These are phyloP conservation scores for Conchocele bisecta DNA, from an alignment of 2,888 invertebrate genomes.

Conservation along the genomic window DNA sequence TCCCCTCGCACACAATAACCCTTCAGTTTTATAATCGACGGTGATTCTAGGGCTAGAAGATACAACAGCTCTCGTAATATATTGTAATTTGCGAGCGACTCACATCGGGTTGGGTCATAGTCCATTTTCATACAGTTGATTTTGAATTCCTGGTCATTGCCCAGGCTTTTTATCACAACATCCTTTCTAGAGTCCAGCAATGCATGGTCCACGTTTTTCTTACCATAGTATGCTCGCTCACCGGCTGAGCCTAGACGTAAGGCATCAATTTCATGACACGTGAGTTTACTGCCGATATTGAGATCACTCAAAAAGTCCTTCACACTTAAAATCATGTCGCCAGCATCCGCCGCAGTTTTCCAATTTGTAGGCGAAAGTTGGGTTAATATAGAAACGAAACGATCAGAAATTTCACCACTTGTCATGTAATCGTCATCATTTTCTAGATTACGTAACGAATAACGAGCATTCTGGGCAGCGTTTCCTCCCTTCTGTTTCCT, in stretches of 20 bases:
- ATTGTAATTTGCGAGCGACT: slow-evolving; percentile 72
- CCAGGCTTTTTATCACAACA: slow-evolving; percentile 69
- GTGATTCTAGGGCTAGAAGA: slow-evolving; percentile 64
- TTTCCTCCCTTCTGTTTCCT: not conserved
- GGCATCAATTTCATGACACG: slow-evolving; percentile 72
- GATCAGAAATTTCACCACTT: slow-evolving; percentile 40
- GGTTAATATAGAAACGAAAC: slow-evolving; percentile 50
- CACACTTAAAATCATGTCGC: slow-evolving; percentile 70
- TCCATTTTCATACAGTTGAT: slow-evolving; percentile 74
- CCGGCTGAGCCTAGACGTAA: slow-evolving; percentile 58
- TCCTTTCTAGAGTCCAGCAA: slow-evolving; percentile 42
- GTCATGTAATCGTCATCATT: slow-evolving; percentile 51
- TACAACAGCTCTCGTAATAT: slow-evolving; percentile 71
- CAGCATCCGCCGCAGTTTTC: slow-evolving; percentile 69
- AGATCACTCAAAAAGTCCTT: slow-evolving; percentile 67
- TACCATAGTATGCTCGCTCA: slow-evolving; percentile 44
- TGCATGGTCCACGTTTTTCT: slow-evolving; percentile 67
- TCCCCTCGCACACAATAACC: slow-evolving; percentile 77
- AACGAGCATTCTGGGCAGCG: slow-evolving; percentile 3
- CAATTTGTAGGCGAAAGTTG: slow-evolving; percentile 68
- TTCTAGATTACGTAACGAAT: slow-evolving; percentile 35
- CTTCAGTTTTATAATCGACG: slow-evolving; percentile 62
- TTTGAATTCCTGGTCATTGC: slow-evolving; percentile 67
- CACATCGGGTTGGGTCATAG: slow-evolving; percentile 70
- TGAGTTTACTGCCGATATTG: slow-evolving; percentile 63